Base-by-base conservation (phyloP, 2,113 vertebrate species). In the Grammomys dolichurus region DNA sequence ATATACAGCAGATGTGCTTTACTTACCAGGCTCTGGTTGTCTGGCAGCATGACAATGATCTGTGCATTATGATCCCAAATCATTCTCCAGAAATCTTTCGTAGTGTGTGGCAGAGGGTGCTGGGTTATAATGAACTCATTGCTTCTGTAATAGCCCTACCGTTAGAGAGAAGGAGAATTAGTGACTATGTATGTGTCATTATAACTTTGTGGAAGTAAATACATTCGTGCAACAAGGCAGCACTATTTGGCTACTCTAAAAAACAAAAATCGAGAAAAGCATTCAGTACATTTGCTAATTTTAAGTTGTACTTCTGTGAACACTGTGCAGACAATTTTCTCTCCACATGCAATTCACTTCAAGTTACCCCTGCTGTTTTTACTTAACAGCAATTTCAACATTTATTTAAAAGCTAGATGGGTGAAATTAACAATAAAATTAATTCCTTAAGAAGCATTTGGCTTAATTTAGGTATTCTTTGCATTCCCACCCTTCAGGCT, bases 41-140 rank as follows among this genome's bases (percentile, higher is more conserved):
- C 99, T 0, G 99, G 99, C 98, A 99, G 98, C 99, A 99, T 99
- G 98, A 99, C 99, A 63, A 99, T 99, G 98, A 99, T 99, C 98
- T 99, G 99, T 85, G 99, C 99, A 0, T 99, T 99, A 97, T 99
- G 99, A 98, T 99, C 99, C 99, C 99, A 99, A 97, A 99, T 99
- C 99, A 99, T 99, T 97, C 99, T 98, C 99, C 99, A 99, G 98
- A 99, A 99, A 96, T 99, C 99, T 97, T 99, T 99, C 96, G 99
- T 99, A 0, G 99, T 99, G 82, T 99, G 99, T 90, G 99, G 99
- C 98, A 99, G 98, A 36, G 99, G 99, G 97, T 99, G 99, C 98
- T 99, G 99, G 95, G 99, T 99, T 98, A 99, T 99, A 98, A 99
- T 99, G 98, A 99, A 99, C 98, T 99, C 99, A 31, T 99, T 99